Evolutionary conservation across 2,113 vertebrate species (phyloP).

Genomic region (Gavia stellata): DNA sequence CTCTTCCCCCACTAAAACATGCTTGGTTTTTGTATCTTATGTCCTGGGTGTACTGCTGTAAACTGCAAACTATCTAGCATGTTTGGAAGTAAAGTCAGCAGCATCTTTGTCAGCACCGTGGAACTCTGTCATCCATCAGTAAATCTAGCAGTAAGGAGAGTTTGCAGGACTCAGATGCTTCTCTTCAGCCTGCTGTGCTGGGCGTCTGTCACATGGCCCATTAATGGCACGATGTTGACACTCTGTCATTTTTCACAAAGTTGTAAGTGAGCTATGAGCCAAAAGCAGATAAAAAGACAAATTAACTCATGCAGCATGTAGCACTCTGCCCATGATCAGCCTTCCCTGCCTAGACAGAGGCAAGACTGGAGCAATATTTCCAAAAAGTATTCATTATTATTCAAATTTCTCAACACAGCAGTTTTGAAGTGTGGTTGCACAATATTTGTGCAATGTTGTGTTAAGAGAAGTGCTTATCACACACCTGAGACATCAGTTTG

Average conservation of each 20-base stretch:
- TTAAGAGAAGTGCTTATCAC: neutral
- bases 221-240: constrained; percentile 34
- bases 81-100: neutral
- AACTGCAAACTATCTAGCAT: neutral
- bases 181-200: constrained; percentile 12
- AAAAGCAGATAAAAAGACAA: constrained; percentile 24
- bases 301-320: neutral
- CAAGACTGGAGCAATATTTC: neutral
- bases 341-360: neutral
- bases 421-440: neutral
- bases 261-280: constrained; percentile 6
- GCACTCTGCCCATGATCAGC: neutral
- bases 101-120: neutral
- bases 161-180: constrained; percentile 31
- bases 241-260: constrained; percentile 30
- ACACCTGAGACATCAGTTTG: constrained; percentile 4
- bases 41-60: neutral
- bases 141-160: neutral
- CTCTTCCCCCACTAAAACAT: neutral
- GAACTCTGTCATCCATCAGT: constrained; percentile 18
- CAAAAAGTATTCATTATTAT: neutral
- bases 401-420: neutral
- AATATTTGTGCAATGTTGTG: constrained; percentile 21
- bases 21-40: neutral
- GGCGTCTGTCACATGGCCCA: constrained; percentile 31